phyloP scores from a whole-genome alignment of 2,888 invertebrate genomes.

The Hydrotaea cyrtoneurina region DNA sequence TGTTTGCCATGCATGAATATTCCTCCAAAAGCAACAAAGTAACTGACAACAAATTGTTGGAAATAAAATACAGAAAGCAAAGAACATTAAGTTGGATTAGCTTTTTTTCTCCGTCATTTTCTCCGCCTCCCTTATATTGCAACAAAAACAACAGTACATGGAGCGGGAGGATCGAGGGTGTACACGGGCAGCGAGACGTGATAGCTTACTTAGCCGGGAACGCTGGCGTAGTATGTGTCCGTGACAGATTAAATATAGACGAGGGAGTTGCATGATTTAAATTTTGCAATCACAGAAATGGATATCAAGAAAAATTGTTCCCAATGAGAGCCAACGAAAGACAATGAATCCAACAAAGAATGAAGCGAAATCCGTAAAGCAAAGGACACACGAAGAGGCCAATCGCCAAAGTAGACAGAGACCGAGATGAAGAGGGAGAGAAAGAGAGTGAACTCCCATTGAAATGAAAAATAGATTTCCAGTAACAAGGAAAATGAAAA shows the following conservation, averaged over 20 bases:
- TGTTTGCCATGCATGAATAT: constrained; percentile 59
- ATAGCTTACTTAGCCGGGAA: constrained; percentile 50
- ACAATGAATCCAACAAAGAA: constrained; percentile 2
- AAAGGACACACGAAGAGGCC: neutral
- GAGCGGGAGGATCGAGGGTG: too few species aligned
- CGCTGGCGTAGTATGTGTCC: constrained; percentile 40
- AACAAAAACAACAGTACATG: too few species aligned
- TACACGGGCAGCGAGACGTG: constrained; percentile 42
- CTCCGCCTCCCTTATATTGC: neutral
- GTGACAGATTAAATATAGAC: constrained; percentile 69
- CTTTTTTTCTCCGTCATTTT: constrained; percentile 16
- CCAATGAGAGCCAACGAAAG: constrained; percentile 36
- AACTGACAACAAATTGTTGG: constrained; percentile 64
- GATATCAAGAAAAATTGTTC: constrained; percentile 63
- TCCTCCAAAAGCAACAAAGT: constrained; percentile 59
- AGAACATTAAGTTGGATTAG: constrained; percentile 66
- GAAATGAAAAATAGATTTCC: constrained; percentile 46
- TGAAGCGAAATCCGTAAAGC: constrained; percentile 9
- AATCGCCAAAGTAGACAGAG: neutral
- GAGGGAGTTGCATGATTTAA: constrained; percentile 70
- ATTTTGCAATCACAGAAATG: constrained; percentile 66
- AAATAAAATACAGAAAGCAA: constrained; percentile 63
- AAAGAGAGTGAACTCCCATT: too few species aligned
- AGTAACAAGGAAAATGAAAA: constrained; percentile 28
- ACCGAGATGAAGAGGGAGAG: neutral